phyloP scores from a whole-genome alignment of 2,888 invertebrate species.

The Oscheius onirici region DNA sequence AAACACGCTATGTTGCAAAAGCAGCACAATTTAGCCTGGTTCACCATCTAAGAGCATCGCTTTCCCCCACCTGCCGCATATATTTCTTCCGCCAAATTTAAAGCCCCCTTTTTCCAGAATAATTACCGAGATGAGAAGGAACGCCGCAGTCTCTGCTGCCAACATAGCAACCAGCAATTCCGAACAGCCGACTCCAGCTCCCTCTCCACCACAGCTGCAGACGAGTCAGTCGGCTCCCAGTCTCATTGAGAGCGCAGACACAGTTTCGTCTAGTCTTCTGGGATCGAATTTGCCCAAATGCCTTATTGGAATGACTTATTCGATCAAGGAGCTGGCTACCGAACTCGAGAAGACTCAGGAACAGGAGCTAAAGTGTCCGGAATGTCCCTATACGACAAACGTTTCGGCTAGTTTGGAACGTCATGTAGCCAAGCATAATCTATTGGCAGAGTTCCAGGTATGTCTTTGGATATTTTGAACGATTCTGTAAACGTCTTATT shows the following conservation, averaged over 20 bases:
- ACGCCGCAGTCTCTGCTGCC: neutral
- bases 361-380: conserved; percentile 21
- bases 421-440: conserved; percentile 22
- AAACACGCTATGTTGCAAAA: too few species aligned
- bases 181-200: conserved; percentile 4
- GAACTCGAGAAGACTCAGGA: conserved; percentile 7
- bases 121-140: neutral
- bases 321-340: neutral
- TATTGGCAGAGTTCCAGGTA: conserved; percentile 27
- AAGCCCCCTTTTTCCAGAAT: neutral
- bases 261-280: conserved; percentile 3
- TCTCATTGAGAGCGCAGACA: neutral
- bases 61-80: too few species aligned
- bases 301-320: neutral
- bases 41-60: too few species aligned
- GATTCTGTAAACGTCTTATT: too few species aligned
- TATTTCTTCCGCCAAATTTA: too few species aligned
- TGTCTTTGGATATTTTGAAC: too few species aligned
- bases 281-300: conserved; percentile 14
- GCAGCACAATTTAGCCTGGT: too few species aligned
- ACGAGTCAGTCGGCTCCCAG: conserved; percentile 11
- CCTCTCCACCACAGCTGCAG: conserved; percentile 1
- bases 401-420: conserved; percentile 22
- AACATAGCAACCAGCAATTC: neutral
- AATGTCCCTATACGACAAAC: conserved; percentile 31